These are phyloP conservation scores for Sinosuthora webbiana DNA, from an alignment of 2,113 vertebrate genomes.

Conservation along the genomic window DNA sequence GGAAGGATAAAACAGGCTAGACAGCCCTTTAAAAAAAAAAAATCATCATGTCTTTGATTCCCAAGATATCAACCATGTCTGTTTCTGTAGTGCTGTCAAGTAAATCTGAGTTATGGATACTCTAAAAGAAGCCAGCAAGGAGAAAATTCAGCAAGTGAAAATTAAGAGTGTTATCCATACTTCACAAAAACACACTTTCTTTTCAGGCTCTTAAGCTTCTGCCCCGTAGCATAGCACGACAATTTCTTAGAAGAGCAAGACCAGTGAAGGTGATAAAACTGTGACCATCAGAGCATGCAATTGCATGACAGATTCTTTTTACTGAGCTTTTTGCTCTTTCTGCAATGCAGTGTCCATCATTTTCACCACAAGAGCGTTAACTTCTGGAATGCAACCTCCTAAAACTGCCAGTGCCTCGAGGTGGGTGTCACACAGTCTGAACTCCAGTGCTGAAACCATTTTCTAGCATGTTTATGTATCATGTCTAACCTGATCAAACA, in stretches of 20 bases:
- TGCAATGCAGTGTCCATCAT: not conserved
- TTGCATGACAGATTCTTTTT: not conserved
- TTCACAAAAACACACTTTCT: not conserved
- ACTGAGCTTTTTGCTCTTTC: conserved; percentile 7
- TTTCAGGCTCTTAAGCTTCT: not conserved
- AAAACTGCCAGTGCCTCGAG: not conserved
- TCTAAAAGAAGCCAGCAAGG: conserved; percentile 41
- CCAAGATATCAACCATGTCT: conserved; percentile 53
- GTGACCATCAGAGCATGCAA: not conserved
- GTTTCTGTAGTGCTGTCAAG: conserved; percentile 64
- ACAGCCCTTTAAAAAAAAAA: not conserved
- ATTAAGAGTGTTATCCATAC: not conserved
- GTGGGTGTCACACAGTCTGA: not conserved
- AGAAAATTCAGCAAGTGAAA: conserved; percentile 24
- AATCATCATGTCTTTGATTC: conserved; percentile 62
- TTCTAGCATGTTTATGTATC: not conserved
- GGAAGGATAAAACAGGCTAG: conserved; percentile 59
- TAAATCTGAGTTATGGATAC: conserved; percentile 56
- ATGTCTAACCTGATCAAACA: not conserved
- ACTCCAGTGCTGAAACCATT: conserved; percentile 1
- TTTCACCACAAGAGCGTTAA: conserved; percentile 3
- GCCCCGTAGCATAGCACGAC: not conserved
- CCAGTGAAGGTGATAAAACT: not conserved
- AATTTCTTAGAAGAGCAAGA: not conserved
- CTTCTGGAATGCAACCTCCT: conserved; percentile 41